Conservation (phyloP, 2,888 invertebrate species). For the Elaeidobius kamerunicus region DNA sequence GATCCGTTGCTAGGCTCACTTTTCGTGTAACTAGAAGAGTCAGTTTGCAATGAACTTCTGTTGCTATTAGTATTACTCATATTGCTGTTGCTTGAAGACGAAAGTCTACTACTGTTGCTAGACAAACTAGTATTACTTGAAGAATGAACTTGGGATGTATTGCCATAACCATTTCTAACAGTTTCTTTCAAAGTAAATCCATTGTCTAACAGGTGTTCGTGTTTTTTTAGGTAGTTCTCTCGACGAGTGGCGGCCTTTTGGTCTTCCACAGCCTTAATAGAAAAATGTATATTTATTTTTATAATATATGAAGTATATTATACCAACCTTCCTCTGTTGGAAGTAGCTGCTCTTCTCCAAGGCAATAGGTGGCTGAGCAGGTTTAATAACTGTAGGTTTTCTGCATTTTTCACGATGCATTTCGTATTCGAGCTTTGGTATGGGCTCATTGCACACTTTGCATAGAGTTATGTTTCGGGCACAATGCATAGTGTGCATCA, state of each 20-base stretch:
- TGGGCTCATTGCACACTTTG: constrained; percentile 64
- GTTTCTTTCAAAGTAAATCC: constrained; percentile 36
- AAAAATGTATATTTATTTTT: neutral
- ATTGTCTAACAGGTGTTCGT: constrained; percentile 38
- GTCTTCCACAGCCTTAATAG: constrained; percentile 37
- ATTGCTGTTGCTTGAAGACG: constrained; percentile 3
- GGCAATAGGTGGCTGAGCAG: constrained; percentile 34
- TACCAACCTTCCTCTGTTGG: constrained; percentile 36
- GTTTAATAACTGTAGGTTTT: constrained; percentile 47
- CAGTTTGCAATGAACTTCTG: neutral
- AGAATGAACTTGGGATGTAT: too few relatives aligned
- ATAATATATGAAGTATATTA: neutral
- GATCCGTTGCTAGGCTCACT: neutral
- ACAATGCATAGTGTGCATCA: constrained; percentile 69
- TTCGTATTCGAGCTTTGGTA: constrained; percentile 58
- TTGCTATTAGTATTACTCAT: neutral
- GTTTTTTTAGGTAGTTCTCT: constrained; percentile 37
- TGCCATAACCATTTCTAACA: constrained; percentile 17
- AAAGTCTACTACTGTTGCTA: constrained; percentile 3
- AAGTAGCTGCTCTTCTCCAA: constrained; percentile 43
- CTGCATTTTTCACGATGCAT: constrained; percentile 53
- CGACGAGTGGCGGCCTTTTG: constrained; percentile 39
- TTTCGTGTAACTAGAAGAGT: neutral
- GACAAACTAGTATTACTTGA: constrained; percentile 1
- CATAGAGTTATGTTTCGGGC: constrained; percentile 65